These are phyloP conservation scores for Pollicipes pollicipes DNA, from an alignment of 1,140 invertebrate species.

Conservation along the genomic window DNA sequence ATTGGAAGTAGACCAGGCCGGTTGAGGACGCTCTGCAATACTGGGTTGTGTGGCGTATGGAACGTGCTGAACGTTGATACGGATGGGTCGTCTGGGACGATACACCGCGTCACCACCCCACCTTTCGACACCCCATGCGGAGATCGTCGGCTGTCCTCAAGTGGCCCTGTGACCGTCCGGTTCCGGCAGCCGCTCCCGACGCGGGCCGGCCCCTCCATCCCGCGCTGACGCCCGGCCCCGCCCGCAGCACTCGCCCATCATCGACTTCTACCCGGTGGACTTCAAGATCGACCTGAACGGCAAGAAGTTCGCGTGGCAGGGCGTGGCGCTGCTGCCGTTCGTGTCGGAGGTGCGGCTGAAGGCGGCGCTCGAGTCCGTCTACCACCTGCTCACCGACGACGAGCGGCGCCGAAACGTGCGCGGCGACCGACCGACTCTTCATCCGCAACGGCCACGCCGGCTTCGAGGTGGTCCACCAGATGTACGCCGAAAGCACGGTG, in stretches of 20 bases:
- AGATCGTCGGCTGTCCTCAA: too few species aligned
- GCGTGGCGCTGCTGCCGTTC: slow-evolving; percentile 92
- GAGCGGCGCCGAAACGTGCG: slow-evolving; percentile 47
- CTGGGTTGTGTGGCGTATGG: too few species aligned
- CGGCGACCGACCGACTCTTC: slow-evolving; percentile 64
- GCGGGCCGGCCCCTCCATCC: too few species aligned
- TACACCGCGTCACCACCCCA: too few species aligned
- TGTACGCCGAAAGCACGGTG: slow-evolving; percentile 40
- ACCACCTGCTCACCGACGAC: slow-evolving; percentile 53
- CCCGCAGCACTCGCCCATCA: slow-evolving; percentile 65
- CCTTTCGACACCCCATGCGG: too few species aligned
- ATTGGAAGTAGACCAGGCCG: too few species aligned
- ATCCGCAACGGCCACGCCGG: slow-evolving; percentile 45
- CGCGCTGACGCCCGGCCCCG: too few species aligned
- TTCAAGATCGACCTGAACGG: slow-evolving; percentile 99
- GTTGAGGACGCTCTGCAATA: too few species aligned
- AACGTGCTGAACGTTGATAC: too few species aligned
- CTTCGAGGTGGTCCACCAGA: slow-evolving; percentile 45
- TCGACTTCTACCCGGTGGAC: slow-evolving; percentile 97
- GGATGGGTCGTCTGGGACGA: too few species aligned
- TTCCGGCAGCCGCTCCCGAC: too few species aligned
- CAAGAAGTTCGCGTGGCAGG: slow-evolving; percentile 99
- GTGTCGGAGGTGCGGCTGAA: slow-evolving; percentile 81
- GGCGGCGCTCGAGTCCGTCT: slow-evolving; percentile 62
- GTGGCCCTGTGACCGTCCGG: too few species aligned